phyloP scores from a whole-genome alignment of 2,888 invertebrate species.

The Drosophila testacea region DNA sequence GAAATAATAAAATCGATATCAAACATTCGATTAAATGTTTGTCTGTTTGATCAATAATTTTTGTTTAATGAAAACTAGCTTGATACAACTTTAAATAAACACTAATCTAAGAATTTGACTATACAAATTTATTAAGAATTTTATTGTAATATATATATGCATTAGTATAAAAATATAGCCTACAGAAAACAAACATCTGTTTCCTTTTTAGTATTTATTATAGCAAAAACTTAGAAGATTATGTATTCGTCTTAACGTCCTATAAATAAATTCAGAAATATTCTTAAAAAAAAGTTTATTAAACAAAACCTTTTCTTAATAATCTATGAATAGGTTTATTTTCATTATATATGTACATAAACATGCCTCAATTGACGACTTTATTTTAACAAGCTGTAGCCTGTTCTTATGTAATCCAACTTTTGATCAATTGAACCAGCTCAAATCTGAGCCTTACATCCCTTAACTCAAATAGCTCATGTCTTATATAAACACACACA shows the following conservation, averaged over 20 bases:
- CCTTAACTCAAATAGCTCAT: conserved; percentile 13
- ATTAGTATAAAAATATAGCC: no score
- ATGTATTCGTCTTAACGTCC: no score
- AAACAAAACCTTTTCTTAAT: background rate
- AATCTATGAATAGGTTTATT: background rate
- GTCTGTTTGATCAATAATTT: background rate
- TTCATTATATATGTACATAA: no score
- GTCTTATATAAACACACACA: conserved; percentile 22
- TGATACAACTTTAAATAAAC: no score
- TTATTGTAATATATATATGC: no score
- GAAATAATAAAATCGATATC: background rate
- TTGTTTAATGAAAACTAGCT: no score
- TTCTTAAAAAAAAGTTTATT: background rate
- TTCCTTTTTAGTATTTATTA: no score
- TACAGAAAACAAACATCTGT: no score
- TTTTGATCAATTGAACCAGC: conserved; percentile 21
- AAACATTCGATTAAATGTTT: background rate
- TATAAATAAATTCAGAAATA: no score
- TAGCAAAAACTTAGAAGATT: no score
- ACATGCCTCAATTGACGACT: background rate
- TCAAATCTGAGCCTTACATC: background rate
- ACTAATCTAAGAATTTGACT: no score
- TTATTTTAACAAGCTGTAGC: background rate
- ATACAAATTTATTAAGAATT: no score
- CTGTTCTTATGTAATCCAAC: background rate